Evolutionary conservation across 2,113 vertebrate genomes (phyloP).

Genomic region (Ardeotis arabs): DNA sequence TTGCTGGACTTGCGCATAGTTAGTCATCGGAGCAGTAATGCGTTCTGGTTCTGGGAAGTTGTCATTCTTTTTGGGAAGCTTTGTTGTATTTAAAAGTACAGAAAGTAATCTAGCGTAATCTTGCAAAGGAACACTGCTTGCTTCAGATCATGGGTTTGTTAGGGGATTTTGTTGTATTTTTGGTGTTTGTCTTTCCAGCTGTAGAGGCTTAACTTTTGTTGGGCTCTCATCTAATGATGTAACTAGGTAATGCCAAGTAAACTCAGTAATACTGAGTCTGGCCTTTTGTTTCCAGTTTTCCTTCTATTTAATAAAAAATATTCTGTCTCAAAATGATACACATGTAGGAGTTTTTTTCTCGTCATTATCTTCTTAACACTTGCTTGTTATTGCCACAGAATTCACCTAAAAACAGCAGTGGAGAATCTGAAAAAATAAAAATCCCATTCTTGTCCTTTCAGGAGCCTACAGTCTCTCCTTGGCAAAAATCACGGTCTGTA

Average conservation of each 20-base stretch:
- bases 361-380: not conserved
- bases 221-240: not conserved
- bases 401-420: not conserved
- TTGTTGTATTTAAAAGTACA: conserved; percentile 53
- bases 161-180: not conserved
- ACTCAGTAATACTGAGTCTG: not conserved
- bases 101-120: conserved; percentile 53
- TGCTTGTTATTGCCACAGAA: not conserved
- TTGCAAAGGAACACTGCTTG: conserved; percentile 40
- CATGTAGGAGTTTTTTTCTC: not conserved
- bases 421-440: not conserved
- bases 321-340: not conserved
- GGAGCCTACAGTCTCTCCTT: not conserved
- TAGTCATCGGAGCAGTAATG: not conserved
- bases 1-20: not conserved
- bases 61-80: not conserved
- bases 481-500: not conserved
- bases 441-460: not conserved
- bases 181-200: not conserved
- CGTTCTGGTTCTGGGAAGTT: not conserved
- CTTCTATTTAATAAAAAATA: not conserved
- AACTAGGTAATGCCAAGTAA: not conserved
- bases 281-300: not conserved
- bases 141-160: conserved; percentile 41
- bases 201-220: not conserved